Conservation (phyloP, 64 coral and sea anemone species). For the Porites australiensis region DNA sequence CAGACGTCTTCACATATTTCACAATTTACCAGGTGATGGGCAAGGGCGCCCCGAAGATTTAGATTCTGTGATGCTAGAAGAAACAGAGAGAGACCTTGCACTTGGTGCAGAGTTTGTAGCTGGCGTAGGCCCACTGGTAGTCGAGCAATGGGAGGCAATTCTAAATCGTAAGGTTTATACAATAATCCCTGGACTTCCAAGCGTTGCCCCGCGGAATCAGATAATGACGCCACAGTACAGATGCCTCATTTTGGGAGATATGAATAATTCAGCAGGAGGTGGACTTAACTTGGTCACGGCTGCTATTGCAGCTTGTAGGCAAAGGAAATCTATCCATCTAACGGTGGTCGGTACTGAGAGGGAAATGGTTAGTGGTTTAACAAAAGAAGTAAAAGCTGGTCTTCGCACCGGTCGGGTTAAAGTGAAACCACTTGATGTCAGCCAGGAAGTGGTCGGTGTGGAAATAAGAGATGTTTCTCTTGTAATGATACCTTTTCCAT, state of each 20-base stretch:
- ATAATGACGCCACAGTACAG: conserved; percentile 61
- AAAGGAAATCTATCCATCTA: conserved; percentile 18
- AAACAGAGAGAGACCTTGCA: conserved; percentile 24
- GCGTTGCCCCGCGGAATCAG: conserved; percentile 20
- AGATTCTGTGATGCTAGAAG: neutral
- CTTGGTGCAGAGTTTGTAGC: conserved; percentile 66
- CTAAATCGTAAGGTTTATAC: conserved; percentile 65
- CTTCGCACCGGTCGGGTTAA: neutral
- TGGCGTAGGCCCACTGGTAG: conserved; percentile 47
- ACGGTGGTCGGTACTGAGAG: conserved; percentile 48
- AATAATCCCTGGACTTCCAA: conserved; percentile 75
- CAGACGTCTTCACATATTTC: conserved; percentile 66
- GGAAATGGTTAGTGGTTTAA: conserved; percentile 4
- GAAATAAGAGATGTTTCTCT: conserved; percentile 76
- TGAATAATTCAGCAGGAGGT: neutral
- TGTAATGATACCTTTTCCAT: conserved; percentile 40
- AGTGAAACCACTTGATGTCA: conserved; percentile 60
- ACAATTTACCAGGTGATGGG: conserved; percentile 34
- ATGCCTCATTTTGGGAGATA: conserved; percentile 55
- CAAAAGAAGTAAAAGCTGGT: neutral
- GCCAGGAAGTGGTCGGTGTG: conserved; percentile 19
- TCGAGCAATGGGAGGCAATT: conserved; percentile 65
- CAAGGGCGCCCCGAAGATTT: neutral
- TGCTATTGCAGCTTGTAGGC: conserved; percentile 24
- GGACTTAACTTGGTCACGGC: conserved; percentile 6